These are phyloP conservation scores for Cepaea nemoralis DNA, from an alignment of 1,140 invertebrate genomes.

Conservation along the genomic window DNA sequence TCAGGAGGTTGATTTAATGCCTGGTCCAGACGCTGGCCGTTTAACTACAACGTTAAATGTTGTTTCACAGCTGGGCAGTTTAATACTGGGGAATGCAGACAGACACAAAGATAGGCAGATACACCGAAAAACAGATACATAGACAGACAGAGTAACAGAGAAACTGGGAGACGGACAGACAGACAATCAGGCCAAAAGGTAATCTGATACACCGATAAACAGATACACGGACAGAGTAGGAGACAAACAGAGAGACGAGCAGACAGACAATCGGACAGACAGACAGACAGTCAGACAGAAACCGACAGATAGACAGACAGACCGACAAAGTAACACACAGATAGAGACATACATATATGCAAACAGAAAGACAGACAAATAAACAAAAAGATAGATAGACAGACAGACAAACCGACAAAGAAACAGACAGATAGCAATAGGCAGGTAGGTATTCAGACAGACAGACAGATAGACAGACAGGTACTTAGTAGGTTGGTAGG, in stretches of 20 bases:
- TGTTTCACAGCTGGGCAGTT: too few relatives aligned
- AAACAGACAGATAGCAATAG: slow-evolving; percentile 1
- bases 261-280: not conserved
- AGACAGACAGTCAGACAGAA: not conserved
- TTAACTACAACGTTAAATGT: too few relatives aligned
- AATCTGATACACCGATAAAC: not conserved
- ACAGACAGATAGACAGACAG: slow-evolving; percentile 6
- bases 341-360: not conserved
- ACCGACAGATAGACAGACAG: not conserved
- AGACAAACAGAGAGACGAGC: not conserved
- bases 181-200: not conserved
- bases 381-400: not conserved
- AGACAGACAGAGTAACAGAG: not conserved
- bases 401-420: not conserved
- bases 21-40: too few relatives aligned
- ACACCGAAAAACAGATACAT: slow-evolving; percentile 5
- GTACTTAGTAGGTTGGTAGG: too few relatives aligned
- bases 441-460: not conserved
- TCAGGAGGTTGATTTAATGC: too few relatives aligned
- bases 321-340: not conserved
- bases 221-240: not conserved
- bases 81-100: too few relatives aligned
- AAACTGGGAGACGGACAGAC: slow-evolving; percentile 16
- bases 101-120: too few relatives aligned
- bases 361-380: not conserved